phyloP scores from a whole-genome alignment of 2,797 vertebrate species.

The Siniperca undulata region DNA sequence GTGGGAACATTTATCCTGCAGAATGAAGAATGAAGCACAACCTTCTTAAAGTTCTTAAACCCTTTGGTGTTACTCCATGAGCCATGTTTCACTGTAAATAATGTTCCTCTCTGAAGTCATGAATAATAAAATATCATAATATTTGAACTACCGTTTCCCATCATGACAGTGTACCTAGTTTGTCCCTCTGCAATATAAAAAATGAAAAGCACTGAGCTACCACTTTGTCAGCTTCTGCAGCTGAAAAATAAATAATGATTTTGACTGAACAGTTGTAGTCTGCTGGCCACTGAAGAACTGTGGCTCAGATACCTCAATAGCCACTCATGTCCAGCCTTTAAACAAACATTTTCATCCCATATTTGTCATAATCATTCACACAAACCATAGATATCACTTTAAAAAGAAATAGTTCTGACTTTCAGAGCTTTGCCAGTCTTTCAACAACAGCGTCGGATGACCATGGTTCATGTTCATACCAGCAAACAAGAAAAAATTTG shows the following conservation, averaged over 20 bases:
- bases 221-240: slow-evolving; percentile 16
- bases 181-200: slow-evolving; percentile 28
- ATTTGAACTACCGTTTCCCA: slow-evolving; percentile 9
- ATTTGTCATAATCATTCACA: not conserved
- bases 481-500: too few relatives aligned
- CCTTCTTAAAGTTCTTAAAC: slow-evolving; percentile 30
- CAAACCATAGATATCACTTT: not conserved
- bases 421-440: not conserved
- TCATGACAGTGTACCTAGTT: slow-evolving; percentile 12
- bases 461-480: not conserved
- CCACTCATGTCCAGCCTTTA: not conserved
- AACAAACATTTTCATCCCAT: not conserved
- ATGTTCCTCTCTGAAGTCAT: slow-evolving; percentile 52
- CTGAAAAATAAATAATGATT: slow-evolving; percentile 20
- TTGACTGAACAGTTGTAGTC: not conserved
- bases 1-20: slow-evolving; percentile 28
- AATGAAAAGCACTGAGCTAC: slow-evolving; percentile 16
- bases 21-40: slow-evolving; percentile 55
- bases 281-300: not conserved
- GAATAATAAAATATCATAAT: slow-evolving; percentile 50
- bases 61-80: slow-evolving; percentile 52
- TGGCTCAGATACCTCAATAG: not conserved
- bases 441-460: not conserved
- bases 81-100: slow-evolving; percentile 52
- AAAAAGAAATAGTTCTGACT: not conserved